phyloP scores from a whole-genome alignment of 30 jellyfish, hydroid and myxozoan genomes.

The Aurelia aurita complex sp. Pacific region DNA sequence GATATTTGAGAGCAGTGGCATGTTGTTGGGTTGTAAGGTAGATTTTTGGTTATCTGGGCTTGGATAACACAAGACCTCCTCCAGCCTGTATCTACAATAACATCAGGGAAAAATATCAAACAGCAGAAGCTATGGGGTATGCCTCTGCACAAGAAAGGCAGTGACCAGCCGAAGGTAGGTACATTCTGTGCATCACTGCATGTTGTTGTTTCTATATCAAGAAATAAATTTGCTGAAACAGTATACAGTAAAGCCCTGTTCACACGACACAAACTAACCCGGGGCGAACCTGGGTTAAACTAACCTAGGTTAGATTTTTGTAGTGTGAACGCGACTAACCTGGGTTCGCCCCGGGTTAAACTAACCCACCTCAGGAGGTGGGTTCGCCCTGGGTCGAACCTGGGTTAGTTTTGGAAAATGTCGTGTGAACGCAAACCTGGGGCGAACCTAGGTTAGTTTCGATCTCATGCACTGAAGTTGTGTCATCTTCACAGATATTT shows the following conservation, averaged over 20 bases:
- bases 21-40: conserved; percentile 41
- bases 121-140: not conserved
- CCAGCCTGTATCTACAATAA: conserved; percentile 35
- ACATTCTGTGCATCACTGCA: conserved; percentile 22
- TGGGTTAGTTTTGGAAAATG: too few species aligned
- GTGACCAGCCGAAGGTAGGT: conserved; percentile 15
- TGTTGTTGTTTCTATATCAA: not conserved
- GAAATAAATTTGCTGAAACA: not conserved
- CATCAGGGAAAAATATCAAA: not conserved
- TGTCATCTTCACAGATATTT: too few species aligned
- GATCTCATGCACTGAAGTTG: too few species aligned
- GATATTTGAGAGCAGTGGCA: conserved; percentile 37
- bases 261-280: too few species aligned
- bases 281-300: too few species aligned
- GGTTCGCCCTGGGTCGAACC: too few species aligned
- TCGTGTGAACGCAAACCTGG: too few species aligned
- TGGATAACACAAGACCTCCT: conserved; percentile 39
- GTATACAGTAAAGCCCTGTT: not conserved
- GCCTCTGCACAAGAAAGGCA: conserved; percentile 11
- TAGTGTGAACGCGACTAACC: too few species aligned
- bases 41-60: conserved; percentile 35
- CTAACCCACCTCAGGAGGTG: too few species aligned
- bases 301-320: too few species aligned
- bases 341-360: too few species aligned
- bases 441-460: too few species aligned